Conservation (phyloP, 2,888 invertebrate species). For the Ganaspis brasiliensis region DNA sequence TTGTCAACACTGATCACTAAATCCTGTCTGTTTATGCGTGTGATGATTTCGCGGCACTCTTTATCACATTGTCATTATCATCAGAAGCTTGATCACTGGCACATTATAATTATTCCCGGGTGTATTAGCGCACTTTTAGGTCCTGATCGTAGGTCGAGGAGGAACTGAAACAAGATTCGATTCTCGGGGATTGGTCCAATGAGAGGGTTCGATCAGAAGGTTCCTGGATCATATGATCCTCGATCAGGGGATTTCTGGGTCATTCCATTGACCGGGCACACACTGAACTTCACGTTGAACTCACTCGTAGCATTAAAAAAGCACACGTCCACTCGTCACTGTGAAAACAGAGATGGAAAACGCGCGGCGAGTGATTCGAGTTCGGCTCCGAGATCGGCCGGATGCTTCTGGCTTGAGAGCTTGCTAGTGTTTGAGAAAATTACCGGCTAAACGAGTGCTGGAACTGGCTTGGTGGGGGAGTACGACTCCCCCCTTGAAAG, state of each 20-base stretch:
- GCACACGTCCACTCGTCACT: constrained; percentile 52
- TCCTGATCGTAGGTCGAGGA: not conserved
- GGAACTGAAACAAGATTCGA: too few species aligned
- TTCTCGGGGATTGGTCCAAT: too few species aligned
- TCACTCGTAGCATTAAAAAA: constrained; percentile 47
- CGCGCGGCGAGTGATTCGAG: constrained; percentile 54
- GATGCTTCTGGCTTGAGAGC: constrained; percentile 79
- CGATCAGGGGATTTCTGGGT: constrained; percentile 35
- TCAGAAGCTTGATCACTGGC: not conserved
- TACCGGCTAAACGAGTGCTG: constrained; percentile 77
- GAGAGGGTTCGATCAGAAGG: not conserved
- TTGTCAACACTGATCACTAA: constrained; percentile 29
- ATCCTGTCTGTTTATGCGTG: not conserved
- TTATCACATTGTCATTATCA: constrained; percentile 15
- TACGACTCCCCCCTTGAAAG: constrained; percentile 45
- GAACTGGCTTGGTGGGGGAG: constrained; percentile 66
- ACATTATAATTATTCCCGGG: not conserved
- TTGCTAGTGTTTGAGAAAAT: constrained; percentile 81
- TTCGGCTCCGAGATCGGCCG: constrained; percentile 60
- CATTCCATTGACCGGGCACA: constrained; percentile 46
- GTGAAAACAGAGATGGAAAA: constrained; percentile 49
- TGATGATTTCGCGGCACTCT: not conserved
- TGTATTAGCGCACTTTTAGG: not conserved
- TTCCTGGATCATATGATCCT: not conserved
- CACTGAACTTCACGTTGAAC: constrained; percentile 50